These are phyloP conservation scores for Ctenoplectra terminalis DNA, from an alignment of 1,140 invertebrate genomes.

Conservation along the genomic window DNA sequence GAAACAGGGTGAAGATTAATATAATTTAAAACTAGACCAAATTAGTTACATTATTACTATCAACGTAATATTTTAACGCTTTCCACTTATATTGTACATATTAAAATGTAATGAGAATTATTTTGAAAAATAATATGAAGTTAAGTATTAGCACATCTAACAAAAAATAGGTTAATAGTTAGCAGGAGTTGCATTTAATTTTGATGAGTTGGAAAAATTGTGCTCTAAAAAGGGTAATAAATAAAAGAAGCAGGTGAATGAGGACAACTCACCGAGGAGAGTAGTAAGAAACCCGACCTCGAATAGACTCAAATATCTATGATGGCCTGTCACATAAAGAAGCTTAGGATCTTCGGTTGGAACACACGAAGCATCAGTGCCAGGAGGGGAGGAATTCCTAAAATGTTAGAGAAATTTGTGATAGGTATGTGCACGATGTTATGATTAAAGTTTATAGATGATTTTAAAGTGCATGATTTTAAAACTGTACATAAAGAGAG, in stretches of 20 bases:
- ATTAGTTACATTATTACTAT: not conserved
- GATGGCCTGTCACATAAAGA: constrained; percentile 30
- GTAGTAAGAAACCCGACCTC: constrained; percentile 33
- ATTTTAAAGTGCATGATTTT: constrained; percentile 19
- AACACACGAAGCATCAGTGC: constrained; percentile 38
- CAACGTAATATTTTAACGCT: not conserved
- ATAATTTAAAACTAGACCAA: not conserved
- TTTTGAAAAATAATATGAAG: not conserved
- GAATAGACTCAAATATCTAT: too few species aligned
- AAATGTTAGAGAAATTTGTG: constrained; percentile 44
- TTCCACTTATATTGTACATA: too few species aligned
- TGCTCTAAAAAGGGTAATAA: not conserved
- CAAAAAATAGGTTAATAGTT: not conserved
- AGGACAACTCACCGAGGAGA: constrained; percentile 31
- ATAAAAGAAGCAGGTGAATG: constrained; percentile 33
- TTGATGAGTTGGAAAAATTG: not conserved
- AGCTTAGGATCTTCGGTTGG: constrained; percentile 32
- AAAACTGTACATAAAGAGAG: not conserved
- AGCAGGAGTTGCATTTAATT: not conserved
- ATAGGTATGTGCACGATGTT: constrained; percentile 24
- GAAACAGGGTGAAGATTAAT: not conserved
- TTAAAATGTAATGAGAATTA: not conserved
- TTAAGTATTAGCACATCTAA: not conserved
- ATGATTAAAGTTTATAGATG: constrained; percentile 9
- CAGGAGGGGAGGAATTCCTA: constrained; percentile 39